Evolutionary conservation across 2,113 vertebrate species (phyloP), one percentile per base, ranked within the genome.

Genomic region (Cariama cristata): DNA sequence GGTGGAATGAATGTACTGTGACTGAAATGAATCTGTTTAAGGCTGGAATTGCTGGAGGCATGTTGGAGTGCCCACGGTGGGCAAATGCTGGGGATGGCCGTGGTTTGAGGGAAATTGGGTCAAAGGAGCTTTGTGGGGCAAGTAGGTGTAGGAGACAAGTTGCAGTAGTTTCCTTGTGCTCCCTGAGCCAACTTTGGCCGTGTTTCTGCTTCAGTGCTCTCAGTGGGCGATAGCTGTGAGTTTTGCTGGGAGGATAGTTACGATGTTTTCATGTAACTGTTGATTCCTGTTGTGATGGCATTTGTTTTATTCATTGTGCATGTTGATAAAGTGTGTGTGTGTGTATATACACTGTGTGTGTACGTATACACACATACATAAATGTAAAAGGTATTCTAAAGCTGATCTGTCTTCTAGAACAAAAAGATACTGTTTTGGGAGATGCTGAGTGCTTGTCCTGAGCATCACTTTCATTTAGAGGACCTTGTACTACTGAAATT

Each of bases 1-100:
- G 40, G 49, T 75, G 47, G 42, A 89, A 75, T 72, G 56, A 87
- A 44, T 26, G 42, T 35, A 8, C 35, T 60, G 16, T 73, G 69
- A 49, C 62, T 75, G 81, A 88, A 93, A 81, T 79, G 52, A 94
- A 93, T 92, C 74, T 82, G 13, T 82, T 93, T 90, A 91, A 90
- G 33, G 58, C 87, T 95, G 82, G 81, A 90, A 73, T 67, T 89
- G 72, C 69, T 44, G 33, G 74, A 63, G 60, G 44, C 1, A 1
- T 33, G 21, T 60, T 87, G 64, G 21, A 0, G 0, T 85, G 66
- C 28, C 4, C 6, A 20, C 26, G 44, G 56, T 44, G 50, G 56
- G 47, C 27, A 74, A 82, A 42, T 38, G 14, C 55, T 62, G 42
- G 69, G 73, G 68, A 33, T 83, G 45, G 55, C 66, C 62, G 76